These are phyloP conservation scores for Alethe castanea DNA, from an alignment of 2,113 vertebrate genomes.

Conservation along the genomic window DNA sequence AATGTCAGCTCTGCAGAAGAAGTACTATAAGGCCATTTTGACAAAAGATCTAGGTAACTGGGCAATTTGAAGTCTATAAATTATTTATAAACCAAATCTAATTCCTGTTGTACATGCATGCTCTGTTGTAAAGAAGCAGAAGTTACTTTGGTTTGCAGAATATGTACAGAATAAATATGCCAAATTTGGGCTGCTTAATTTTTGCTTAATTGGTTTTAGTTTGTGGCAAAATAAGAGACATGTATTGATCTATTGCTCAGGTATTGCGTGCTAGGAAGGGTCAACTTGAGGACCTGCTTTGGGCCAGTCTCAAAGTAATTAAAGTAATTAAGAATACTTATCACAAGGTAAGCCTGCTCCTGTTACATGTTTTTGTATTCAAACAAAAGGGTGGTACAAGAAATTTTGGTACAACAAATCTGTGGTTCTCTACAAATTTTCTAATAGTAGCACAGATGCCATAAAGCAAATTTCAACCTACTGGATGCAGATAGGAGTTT, in stretches of 20 bases:
- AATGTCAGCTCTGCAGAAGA: conserved; percentile 89
- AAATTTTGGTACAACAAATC: background rate
- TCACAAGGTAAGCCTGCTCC: background rate
- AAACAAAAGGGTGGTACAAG: background rate
- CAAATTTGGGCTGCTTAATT: background rate
- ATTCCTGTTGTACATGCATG: background rate
- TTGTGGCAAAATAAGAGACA: background rate
- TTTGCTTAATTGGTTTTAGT: background rate
- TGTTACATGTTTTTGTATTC: background rate
- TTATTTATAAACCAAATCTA: background rate
- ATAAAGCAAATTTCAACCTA: background rate
- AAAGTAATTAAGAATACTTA: background rate
- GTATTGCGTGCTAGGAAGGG: background rate
- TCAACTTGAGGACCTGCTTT: background rate
- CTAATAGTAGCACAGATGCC: background rate
- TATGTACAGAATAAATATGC: background rate
- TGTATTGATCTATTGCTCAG: background rate
- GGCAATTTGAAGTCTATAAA: background rate
- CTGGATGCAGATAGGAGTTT: background rate
- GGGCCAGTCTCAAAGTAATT: background rate
- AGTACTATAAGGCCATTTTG: conserved; percentile 88
- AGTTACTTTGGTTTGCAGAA: background rate
- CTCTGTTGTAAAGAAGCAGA: background rate
- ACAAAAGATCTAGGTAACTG: conserved; percentile 85
- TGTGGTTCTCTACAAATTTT: background rate